Evolutionary conservation across 2,113 vertebrate species (phyloP).

Genomic region (Bettongia penicillata): DNA sequence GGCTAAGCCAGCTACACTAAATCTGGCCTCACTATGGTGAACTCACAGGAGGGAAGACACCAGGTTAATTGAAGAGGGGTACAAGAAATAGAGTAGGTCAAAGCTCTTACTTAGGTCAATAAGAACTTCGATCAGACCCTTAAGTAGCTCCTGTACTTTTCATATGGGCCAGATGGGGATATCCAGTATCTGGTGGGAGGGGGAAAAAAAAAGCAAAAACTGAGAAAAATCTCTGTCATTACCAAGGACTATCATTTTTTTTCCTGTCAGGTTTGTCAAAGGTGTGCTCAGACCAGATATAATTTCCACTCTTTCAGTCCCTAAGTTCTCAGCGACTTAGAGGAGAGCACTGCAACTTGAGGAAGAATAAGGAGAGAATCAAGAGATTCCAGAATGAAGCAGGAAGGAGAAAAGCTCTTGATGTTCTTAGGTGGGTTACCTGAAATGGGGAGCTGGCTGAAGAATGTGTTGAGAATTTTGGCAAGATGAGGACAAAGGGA

Average conservation of each 20-base stretch:
- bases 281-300: neutral
- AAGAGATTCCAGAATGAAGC: neutral
- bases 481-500: neutral
- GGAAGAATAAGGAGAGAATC: neutral
- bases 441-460: neutral
- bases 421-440: neutral
- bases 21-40: neutral
- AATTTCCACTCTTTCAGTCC: neutral
- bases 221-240: neutral
- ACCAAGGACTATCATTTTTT: neutral
- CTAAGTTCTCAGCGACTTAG: neutral
- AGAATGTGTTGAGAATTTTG: neutral
- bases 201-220: neutral
- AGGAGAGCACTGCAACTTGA: neutral
- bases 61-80: neutral
- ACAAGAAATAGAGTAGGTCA: neutral
- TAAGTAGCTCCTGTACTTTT: neutral
- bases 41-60: neutral
- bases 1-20: too few species aligned
- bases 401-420: neutral
- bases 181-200: neutral
- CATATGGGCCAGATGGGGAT: neutral
- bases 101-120: neutral
- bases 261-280: neutral
- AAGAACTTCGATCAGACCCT: neutral